Percentiles rank a stretch among this genome's conserved stretches.
phyloP scores from a whole-genome alignment of 2,797 vertebrate genomes.

The Sciurus carolinensis region DNA sequence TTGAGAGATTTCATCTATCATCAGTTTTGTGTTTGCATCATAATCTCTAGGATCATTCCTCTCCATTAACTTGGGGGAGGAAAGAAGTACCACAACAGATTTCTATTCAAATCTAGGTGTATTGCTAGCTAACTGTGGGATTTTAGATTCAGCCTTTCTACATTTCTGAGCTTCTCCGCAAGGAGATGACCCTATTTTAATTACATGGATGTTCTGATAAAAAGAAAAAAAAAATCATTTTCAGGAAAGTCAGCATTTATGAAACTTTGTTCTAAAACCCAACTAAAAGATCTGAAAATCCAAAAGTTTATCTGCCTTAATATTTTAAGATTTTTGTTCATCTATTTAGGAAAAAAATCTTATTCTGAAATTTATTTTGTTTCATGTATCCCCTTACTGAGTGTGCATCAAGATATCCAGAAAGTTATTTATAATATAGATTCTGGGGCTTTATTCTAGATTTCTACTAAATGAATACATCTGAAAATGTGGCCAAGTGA shows the following conservation, averaged over 20 bases:
- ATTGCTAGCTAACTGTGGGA: neutral
- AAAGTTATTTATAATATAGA: conserved; percentile 35
- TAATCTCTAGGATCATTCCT: neutral
- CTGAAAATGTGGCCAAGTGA: neutral
- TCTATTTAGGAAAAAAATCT: neutral
- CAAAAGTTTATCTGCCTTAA: neutral
- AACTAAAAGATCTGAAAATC: neutral
- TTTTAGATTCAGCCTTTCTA: conserved; percentile 1
- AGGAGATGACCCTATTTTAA: neutral
- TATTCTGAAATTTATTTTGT: conserved; percentile 13
- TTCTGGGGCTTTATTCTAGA: neutral
- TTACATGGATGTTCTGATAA: conserved; percentile 20
- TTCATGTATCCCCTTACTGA: neutral
- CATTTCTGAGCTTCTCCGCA: neutral
- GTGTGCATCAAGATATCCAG: neutral
- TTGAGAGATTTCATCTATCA: conserved; percentile 33
- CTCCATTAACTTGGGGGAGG: neutral
- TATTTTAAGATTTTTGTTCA: conserved; percentile 45
- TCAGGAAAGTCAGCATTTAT: neutral
- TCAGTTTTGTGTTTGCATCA: neutral
- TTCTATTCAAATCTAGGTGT: neutral
- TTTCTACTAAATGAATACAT: conserved; percentile 44
- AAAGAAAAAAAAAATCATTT: neutral
- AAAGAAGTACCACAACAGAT: neutral
- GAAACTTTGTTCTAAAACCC: neutral